phyloP scores from a whole-genome alignment of 2,888 invertebrate genomes.

The Chironomus tentans region DNA sequence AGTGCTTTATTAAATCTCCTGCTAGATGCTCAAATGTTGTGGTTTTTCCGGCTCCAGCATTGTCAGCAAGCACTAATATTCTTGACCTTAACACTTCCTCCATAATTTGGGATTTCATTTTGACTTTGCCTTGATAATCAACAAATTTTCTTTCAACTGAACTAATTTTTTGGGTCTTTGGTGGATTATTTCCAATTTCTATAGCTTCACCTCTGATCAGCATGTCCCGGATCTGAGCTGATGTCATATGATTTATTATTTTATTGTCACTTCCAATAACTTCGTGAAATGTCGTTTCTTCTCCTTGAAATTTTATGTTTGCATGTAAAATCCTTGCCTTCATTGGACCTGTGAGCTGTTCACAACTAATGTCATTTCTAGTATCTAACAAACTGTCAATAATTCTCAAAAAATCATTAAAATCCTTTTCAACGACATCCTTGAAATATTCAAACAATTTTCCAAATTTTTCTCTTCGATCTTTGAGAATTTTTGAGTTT shows the following conservation, averaged over 20 bases:
- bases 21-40: background rate
- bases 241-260: background rate
- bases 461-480: background rate
- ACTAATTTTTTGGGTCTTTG: no score
- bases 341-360: background rate
- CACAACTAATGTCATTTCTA: background rate
- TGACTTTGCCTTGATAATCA: no score
- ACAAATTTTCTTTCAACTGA: no score
- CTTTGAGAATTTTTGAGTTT: background rate
- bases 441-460: background rate
- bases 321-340: background rate
- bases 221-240: background rate
- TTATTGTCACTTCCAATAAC: background rate
- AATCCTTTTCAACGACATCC: background rate
- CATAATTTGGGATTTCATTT: no score
- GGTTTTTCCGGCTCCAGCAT: background rate
- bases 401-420: background rate
- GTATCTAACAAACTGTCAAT: background rate
- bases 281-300: background rate
- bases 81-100: no score
- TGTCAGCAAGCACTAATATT: background rate
- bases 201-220: background rate
- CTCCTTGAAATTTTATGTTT: background rate
- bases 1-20: background rate
- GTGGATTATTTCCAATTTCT: background rate